Evolutionary conservation across 2,888 invertebrate species (phyloP).

Genomic region (Venustoraphidia nigricollis): DNA sequence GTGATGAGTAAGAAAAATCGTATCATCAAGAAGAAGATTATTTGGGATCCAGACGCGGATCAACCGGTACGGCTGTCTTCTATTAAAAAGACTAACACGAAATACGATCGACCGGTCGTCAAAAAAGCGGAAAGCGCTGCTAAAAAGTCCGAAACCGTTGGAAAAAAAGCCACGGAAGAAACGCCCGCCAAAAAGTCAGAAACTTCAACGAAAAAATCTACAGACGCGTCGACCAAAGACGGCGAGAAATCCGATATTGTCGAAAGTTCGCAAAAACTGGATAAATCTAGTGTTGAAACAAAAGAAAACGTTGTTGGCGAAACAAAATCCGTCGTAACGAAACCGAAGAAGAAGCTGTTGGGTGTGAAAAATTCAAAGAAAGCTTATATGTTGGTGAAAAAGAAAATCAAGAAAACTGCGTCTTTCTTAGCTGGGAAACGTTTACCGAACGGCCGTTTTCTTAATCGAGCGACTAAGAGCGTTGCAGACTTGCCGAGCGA

Average conservation of each 20-base stretch:
- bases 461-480: too few relatives aligned
- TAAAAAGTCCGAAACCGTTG: conserved; percentile 13
- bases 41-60: conserved; percentile 54
- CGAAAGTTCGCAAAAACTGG: too few relatives aligned
- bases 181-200: too few relatives aligned
- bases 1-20: conserved; percentile 28
- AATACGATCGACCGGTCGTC: neutral
- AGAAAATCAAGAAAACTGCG: too few relatives aligned
- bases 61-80: conserved; percentile 18
- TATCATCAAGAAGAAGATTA: conserved; percentile 55
- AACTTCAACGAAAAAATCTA: neutral
- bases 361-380: too few relatives aligned
- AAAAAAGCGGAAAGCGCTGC: conserved; percentile 1
- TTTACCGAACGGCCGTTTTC: too few relatives aligned
- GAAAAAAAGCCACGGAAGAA: too few relatives aligned
- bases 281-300: conserved; percentile 3
- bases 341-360: too few relatives aligned
- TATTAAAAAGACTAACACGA: neutral
- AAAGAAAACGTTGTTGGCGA: conserved; percentile 9
- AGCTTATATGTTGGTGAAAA: too few relatives aligned
- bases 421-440: too few relatives aligned
- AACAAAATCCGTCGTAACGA: neutral
- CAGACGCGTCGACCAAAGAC: neutral
- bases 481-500: too few relatives aligned
- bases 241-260: neutral